Evolutionary conservation across 92 coral and sea anemone genomes (phyloP).

Genomic region (Paragorgia papillata): DNA sequence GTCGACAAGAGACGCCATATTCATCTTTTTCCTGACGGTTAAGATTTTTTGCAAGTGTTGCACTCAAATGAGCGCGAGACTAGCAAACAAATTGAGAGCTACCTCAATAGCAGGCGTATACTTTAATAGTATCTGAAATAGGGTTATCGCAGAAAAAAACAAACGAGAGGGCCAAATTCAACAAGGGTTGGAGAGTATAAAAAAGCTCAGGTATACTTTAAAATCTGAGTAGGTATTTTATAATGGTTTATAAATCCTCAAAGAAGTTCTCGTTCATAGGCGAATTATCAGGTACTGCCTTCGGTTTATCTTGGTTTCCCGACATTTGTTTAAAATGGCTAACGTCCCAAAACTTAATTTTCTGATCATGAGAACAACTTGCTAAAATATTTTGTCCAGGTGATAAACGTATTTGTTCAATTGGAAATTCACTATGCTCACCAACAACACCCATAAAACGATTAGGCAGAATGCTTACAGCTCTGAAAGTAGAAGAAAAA

Average conservation of each 20-base stretch:
- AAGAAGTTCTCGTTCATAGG: slow-evolving; percentile 12
- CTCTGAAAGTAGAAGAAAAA: slow-evolving; percentile 60
- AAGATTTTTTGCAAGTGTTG: too few relatives aligned
- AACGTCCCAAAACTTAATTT: slow-evolving; percentile 90
- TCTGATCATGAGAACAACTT: slow-evolving; percentile 96
- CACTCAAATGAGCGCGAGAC: too few relatives aligned
- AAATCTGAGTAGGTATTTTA: too few relatives aligned
- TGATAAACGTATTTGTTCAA: slow-evolving; percentile 87
- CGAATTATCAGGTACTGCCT: neutral
- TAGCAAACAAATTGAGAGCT: too few relatives aligned
- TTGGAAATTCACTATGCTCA: slow-evolving; percentile 91
- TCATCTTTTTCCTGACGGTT: too few relatives aligned
- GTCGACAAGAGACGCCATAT: too few relatives aligned
- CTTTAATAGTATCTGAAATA: too few relatives aligned
- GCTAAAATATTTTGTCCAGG: slow-evolving; percentile 78
- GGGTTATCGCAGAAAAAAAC: too few relatives aligned
- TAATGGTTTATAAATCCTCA: slow-evolving; percentile 24
- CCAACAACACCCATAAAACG: slow-evolving; percentile 89
- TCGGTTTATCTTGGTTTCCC: slow-evolving; percentile 51
- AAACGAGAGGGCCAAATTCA: too few relatives aligned
- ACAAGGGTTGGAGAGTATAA: too few relatives aligned
- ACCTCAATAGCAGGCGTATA: too few relatives aligned
- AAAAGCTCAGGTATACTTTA: too few relatives aligned
- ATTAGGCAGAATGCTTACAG: slow-evolving; percentile 92
- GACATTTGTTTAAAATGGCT: slow-evolving; percentile 65